Evolutionary conservation across 2,888 invertebrate species (phyloP).

Genomic region (Doris montereyensis): DNA sequence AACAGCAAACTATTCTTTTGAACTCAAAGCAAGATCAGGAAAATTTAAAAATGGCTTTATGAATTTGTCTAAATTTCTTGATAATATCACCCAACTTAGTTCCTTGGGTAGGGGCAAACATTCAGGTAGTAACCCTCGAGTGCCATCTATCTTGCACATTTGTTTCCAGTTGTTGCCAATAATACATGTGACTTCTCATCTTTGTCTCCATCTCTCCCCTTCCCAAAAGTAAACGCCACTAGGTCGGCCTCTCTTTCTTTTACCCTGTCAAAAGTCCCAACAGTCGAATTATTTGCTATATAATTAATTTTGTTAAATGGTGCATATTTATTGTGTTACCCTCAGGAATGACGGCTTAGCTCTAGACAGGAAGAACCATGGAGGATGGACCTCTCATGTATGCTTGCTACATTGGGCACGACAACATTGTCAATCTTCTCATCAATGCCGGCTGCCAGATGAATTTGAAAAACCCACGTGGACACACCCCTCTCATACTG

Average conservation of each 20-base stretch:
- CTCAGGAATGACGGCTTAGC: background rate
- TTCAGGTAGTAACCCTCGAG: too few relatives aligned
- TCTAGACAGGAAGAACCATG: conserved; percentile 69
- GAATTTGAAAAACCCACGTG: conserved; percentile 66
- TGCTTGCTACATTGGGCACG: conserved; percentile 73
- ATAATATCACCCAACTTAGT: too few relatives aligned
- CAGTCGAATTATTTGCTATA: background rate
- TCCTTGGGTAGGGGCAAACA: too few relatives aligned
- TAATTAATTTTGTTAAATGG: background rate
- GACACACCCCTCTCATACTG: conserved; percentile 74
- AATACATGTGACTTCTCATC: too few relatives aligned
- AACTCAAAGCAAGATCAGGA: too few relatives aligned
- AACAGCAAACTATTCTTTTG: too few relatives aligned
- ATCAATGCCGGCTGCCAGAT: conserved; percentile 65
- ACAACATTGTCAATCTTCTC: conserved; percentile 70
- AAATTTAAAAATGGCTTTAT: too few relatives aligned
- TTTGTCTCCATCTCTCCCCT: too few relatives aligned
- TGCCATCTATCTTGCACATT: too few relatives aligned
- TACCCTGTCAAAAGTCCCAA: background rate
- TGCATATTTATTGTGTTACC: background rate
- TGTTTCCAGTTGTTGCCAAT: too few relatives aligned
- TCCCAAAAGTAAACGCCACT: too few relatives aligned
- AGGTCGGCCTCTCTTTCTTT: background rate
- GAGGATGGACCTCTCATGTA: conserved; percentile 75
- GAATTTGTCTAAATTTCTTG: too few relatives aligned